Conservation (phyloP, 1,140 invertebrate species). For the Rhopalosiphum padi region DNA sequence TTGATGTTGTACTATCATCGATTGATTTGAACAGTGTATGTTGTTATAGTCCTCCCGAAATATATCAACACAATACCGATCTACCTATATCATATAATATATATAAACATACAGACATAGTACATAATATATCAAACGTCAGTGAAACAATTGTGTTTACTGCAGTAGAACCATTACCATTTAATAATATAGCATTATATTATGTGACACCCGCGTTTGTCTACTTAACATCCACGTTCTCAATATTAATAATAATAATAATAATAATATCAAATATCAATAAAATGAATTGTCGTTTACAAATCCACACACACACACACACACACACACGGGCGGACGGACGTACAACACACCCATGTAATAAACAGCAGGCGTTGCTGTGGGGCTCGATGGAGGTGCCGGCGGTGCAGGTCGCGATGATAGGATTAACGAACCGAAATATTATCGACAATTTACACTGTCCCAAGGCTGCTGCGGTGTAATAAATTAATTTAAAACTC, state of each 20-base stretch:
- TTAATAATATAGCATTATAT: neutral
- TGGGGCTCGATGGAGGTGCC: neutral
- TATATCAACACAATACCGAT: neutral
- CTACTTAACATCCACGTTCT: neutral
- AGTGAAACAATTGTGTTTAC: neutral
- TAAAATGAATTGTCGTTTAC: slow-evolving; percentile 1
- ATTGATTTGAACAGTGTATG: neutral
- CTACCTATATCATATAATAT: neutral
- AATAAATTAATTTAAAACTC: slow-evolving; percentile 38
- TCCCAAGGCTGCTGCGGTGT: neutral
- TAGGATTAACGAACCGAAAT: slow-evolving; percentile 40
- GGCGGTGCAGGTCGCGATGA: neutral
- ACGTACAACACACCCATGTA: neutral
- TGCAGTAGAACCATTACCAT: neutral
- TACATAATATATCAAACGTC: neutral
- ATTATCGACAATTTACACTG: neutral
- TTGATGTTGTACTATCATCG: neutral
- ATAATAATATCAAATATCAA: neutral
- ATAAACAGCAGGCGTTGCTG: neutral
- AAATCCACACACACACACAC: neutral
- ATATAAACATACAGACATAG: neutral
- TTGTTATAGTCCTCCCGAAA: neutral
- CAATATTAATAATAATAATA: neutral
- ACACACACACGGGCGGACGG: no score
- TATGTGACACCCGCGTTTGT: neutral